A percentile compares a stretch with the other conserved stretches of the same genome.
phyloP scores from a whole-genome alignment of 2,113 vertebrate genomes.

The Pavo muticus region DNA sequence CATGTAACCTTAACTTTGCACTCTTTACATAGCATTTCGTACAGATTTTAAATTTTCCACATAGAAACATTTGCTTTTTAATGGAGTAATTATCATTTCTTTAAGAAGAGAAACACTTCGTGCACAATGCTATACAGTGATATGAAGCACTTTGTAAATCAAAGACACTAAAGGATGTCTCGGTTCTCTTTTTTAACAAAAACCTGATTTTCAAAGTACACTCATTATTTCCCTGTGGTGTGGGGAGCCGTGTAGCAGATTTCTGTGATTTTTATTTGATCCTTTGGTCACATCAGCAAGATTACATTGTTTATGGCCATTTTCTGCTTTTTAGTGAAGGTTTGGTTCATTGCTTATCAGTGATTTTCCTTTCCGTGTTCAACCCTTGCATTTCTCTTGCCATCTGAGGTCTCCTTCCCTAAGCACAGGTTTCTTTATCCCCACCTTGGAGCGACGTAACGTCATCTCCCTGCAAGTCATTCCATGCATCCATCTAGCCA shows the following conservation, averaged over 20 bases:
- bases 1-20: neutral
- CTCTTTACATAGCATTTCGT: neutral
- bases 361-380: neutral
- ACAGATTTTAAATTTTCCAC: neutral
- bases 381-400: neutral
- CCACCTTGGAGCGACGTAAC: neutral
- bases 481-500: neutral
- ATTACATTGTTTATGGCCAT: neutral
- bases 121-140: neutral
- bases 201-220: neutral
- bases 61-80: neutral
- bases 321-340: neutral
- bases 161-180: neutral
- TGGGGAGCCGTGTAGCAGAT: neutral
- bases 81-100: neutral
- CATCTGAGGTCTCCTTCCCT: neutral
- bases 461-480: neutral
- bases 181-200: neutral
- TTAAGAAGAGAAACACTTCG: neutral
- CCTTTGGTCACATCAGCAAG: neutral
- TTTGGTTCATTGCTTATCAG: neutral
- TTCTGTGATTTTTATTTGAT: neutral
- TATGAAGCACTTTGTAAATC: neutral
- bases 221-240: too few relatives aligned
- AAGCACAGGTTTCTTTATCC: conserved; percentile 26